Conservation (phyloP, 30 jellyfish, hydroid and myxozoan species). For the Pseudorhiza aurosa region DNA sequence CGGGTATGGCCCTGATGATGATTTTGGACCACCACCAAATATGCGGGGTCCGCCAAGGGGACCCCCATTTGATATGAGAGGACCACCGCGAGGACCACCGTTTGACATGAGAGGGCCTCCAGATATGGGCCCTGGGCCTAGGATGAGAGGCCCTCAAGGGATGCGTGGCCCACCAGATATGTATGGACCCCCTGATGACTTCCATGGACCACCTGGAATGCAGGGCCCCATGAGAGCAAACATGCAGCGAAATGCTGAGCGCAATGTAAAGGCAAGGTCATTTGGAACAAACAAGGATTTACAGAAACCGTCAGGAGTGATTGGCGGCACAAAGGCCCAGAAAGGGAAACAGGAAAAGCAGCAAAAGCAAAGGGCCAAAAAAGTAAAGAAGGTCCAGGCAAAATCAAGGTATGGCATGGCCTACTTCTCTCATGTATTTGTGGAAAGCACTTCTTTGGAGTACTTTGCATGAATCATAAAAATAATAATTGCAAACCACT, state of each 20-base stretch:
- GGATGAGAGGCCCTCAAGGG: slow-evolving; percentile 48
- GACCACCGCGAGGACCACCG: slow-evolving; percentile 68
- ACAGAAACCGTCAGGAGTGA: slow-evolving; percentile 35
- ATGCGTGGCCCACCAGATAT: slow-evolving; percentile 55
- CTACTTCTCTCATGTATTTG: no score
- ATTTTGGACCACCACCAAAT: slow-evolving; percentile 52
- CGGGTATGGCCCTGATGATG: slow-evolving; percentile 50
- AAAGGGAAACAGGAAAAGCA: slow-evolving; percentile 22
- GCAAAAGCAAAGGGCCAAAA: slow-evolving; percentile 16
- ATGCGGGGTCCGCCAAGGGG: slow-evolving; percentile 45
- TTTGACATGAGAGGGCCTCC: slow-evolving; percentile 56
- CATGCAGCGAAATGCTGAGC: slow-evolving; percentile 31
- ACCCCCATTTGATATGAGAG: slow-evolving; percentile 49
- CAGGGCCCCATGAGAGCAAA: slow-evolving; percentile 42
- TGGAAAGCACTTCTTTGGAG: no score
- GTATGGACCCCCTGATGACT: slow-evolving; percentile 37
- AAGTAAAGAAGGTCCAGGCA: slow-evolving; percentile 8
- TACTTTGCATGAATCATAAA: no score
- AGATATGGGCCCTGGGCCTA: slow-evolving; percentile 32
- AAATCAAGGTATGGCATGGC: slow-evolving; percentile 11
- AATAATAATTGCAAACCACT: no score
- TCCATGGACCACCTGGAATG: slow-evolving; percentile 54
- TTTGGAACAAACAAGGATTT: slow-evolving; percentile 20
- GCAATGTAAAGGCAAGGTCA: slow-evolving; percentile 28
- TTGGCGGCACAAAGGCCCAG: slow-evolving; percentile 3